Conservation (phyloP, 1,140 invertebrate genomes). For the Prorops nasuta region DNA sequence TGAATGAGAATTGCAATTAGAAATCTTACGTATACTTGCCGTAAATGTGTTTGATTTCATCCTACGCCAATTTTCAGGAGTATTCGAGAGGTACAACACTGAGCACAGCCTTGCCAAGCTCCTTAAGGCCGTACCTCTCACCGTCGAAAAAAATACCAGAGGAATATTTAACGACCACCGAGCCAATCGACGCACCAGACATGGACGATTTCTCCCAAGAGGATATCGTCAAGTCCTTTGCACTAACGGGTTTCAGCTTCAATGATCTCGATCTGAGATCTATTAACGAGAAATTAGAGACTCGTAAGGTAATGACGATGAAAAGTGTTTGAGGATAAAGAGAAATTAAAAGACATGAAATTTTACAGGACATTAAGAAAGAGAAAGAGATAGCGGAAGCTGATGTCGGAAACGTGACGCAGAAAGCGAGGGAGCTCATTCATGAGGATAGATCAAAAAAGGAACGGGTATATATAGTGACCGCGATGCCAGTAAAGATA, state of each 20-base stretch:
- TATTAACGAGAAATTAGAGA: constrained; percentile 47
- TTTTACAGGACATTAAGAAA: too few relatives aligned
- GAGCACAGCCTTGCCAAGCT: constrained; percentile 37
- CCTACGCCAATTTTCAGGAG: constrained; percentile 36
- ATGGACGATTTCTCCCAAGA: constrained; percentile 10
- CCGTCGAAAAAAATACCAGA: constrained; percentile 73
- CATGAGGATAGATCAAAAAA: too few relatives aligned
- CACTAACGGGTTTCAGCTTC: constrained; percentile 32
- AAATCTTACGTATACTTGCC: too few relatives aligned
- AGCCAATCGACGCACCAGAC: constrained; percentile 34
- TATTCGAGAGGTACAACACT: constrained; percentile 42
- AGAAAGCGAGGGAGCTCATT: too few relatives aligned
- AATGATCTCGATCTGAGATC: constrained; percentile 57
- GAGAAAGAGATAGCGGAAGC: too few relatives aligned
- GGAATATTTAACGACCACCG: constrained; percentile 70
- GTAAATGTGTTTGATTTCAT: neutral
- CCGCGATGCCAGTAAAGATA: constrained; percentile 59
- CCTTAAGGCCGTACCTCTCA: constrained; percentile 56
- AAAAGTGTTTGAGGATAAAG: too few relatives aligned
- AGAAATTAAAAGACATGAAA: too few relatives aligned
- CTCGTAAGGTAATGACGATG: too few relatives aligned
- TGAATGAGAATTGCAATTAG: too few relatives aligned
- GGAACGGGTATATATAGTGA: constrained; percentile 77
- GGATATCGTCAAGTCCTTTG: constrained; percentile 17
- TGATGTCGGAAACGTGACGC: too few relatives aligned